Evolutionary conservation across 1,140 invertebrate genomes (phyloP).

Genomic region (Globodera ellingtonae): DNA sequence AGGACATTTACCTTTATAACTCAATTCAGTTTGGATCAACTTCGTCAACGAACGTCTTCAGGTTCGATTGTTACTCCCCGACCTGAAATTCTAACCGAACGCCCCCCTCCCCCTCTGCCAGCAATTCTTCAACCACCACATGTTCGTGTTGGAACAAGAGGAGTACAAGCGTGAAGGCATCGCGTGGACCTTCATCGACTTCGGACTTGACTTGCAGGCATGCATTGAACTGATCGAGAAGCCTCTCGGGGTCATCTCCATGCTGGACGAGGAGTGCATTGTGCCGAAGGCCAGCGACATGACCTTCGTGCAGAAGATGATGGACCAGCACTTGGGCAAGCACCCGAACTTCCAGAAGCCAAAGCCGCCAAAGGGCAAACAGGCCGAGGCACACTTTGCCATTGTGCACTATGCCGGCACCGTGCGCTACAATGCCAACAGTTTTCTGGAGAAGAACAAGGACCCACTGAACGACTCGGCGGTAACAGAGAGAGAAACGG

Average conservation of each 20-base stretch:
- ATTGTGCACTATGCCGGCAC: slow-evolving; percentile 65
- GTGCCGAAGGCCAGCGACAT: slow-evolving; percentile 99
- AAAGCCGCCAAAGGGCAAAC: slow-evolving; percentile 91
- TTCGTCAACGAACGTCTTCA: slow-evolving; percentile 98
- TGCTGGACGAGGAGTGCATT: slow-evolving; percentile 99
- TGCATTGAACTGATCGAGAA: slow-evolving; percentile 99
- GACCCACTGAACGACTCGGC: slow-evolving; percentile 78
- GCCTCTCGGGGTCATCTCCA: slow-evolving; percentile 99
- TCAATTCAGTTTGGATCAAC: slow-evolving; percentile 86
- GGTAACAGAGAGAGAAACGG: slow-evolving; percentile 68
- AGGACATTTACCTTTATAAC: not conserved
- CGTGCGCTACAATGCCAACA: slow-evolving; percentile 69
- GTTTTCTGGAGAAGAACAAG: slow-evolving; percentile 66
- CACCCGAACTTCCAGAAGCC: slow-evolving; percentile 92
- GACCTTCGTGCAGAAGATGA: slow-evolving; percentile 97
- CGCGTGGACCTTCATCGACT: slow-evolving; percentile 98
- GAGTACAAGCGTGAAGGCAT: slow-evolving; percentile 97
- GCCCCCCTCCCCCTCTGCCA: slow-evolving; percentile 65
- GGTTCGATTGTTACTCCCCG: not conserved
- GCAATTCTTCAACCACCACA: slow-evolving; percentile 99
- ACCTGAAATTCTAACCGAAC: not conserved
- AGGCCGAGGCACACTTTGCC: slow-evolving; percentile 74
- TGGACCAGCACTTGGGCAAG: slow-evolving; percentile 97
- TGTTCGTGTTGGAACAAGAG: slow-evolving; percentile 99
- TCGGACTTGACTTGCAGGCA: slow-evolving; percentile 95